Percentiles rank a stretch among this genome's conserved stretches.
phyloP scores from a whole-genome alignment of 2,888 invertebrate genomes.

The Oscheius sp. region DNA sequence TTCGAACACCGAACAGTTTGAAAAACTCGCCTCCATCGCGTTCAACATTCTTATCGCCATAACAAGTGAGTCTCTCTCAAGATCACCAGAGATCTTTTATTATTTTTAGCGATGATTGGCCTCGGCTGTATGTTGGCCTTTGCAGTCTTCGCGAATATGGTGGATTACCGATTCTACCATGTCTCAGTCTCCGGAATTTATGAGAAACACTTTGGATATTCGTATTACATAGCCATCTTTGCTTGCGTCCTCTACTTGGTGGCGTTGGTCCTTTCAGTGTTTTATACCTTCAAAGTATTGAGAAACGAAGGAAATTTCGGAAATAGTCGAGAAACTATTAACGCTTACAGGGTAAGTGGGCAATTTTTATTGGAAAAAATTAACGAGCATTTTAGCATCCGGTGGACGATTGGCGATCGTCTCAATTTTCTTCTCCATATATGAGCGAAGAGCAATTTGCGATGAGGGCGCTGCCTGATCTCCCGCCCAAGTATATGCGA shows the following conservation, averaged over 20 bases:
- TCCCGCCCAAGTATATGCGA: constrained; percentile 33
- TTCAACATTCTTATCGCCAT: constrained; percentile 34
- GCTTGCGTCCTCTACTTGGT: constrained; percentile 50
- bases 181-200: constrained; percentile 69
- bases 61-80: constrained; percentile 38
- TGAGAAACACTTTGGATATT: constrained; percentile 69
- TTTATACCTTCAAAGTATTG: constrained; percentile 31
- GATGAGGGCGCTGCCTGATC: constrained; percentile 52
- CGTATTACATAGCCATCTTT: constrained; percentile 58
- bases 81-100: constrained; percentile 15
- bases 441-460: constrained; percentile 53
- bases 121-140: constrained; percentile 56
- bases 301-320: constrained; percentile 21
- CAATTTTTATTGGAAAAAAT: neutral
- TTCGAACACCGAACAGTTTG: constrained; percentile 34
- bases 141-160: constrained; percentile 65
- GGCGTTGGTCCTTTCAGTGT: constrained; percentile 46
- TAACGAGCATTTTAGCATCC: constrained; percentile 5
- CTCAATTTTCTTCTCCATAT: constrained; percentile 21
- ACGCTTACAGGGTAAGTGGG: constrained; percentile 29
- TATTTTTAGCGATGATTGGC: constrained; percentile 46
- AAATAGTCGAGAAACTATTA: constrained; percentile 29
- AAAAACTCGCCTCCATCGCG: constrained; percentile 23
- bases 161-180: constrained; percentile 67
- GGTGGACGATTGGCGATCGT: constrained; percentile 19